Conservation (phyloP, 2,888 invertebrate genomes). For the Taenaris catops region DNA sequence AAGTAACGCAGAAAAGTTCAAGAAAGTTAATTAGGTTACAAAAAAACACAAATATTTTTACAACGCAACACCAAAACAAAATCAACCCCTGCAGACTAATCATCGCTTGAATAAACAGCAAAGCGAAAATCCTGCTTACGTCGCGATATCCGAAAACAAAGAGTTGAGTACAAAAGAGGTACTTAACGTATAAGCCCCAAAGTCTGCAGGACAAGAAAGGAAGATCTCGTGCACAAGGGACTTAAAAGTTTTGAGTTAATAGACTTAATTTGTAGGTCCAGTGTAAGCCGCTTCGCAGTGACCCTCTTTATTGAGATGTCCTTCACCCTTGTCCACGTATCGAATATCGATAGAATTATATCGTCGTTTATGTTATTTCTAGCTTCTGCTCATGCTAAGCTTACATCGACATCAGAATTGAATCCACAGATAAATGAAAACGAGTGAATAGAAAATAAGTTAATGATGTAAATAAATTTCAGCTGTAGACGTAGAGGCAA, state of each 20-base stretch:
- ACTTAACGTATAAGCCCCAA: conserved; percentile 73
- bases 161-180: conserved; percentile 64
- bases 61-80: conserved; percentile 6
- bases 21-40: too few relatives aligned
- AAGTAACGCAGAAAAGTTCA: too few relatives aligned
- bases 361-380: too few relatives aligned
- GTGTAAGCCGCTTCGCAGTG: conserved; percentile 66
- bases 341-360: conserved; percentile 49
- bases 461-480: too few relatives aligned
- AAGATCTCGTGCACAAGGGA: conserved; percentile 69
- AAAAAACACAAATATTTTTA: too few relatives aligned
- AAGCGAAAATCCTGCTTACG: conserved; percentile 50
- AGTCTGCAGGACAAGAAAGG: conserved; percentile 70
- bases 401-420: too few relatives aligned
- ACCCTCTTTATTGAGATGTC: conserved; percentile 51
- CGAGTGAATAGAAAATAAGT: too few relatives aligned
- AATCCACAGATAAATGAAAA: too few relatives aligned
- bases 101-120: conserved; percentile 20
- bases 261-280: conserved; percentile 76
- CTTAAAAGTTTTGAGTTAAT: conserved; percentile 77
- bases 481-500: too few relatives aligned
- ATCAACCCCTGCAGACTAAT: conserved; percentile 19
- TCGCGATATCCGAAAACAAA: conserved; percentile 58
- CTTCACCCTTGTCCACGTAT: conserved; percentile 30
- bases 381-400: too few relatives aligned